A percentile compares a stretch with the other conserved stretches of the same genome.
Conservation (phyloP, 2,113 vertebrate genomes). For the Pseudorectes ferrugineus region DNA sequence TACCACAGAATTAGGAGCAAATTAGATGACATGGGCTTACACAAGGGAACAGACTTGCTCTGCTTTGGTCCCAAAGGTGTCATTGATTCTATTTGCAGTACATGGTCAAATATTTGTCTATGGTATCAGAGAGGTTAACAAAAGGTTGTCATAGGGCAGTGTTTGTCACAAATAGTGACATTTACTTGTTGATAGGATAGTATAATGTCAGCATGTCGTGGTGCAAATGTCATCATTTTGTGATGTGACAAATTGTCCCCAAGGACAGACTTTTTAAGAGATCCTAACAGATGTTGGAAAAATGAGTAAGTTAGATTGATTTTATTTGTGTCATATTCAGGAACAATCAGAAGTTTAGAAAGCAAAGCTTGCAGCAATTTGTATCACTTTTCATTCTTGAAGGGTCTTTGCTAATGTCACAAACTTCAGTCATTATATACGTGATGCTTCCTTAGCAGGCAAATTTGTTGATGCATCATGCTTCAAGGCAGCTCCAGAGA, state of each 20-base stretch:
- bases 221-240: slow-evolving; percentile 4
- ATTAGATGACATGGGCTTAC: background rate
- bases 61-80: background rate
- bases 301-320: background rate
- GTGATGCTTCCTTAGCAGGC: background rate
- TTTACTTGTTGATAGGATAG: background rate
- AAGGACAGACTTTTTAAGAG: background rate
- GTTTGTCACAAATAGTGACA: slow-evolving; percentile 2
- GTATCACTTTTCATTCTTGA: slow-evolving; percentile 4
- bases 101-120: background rate
- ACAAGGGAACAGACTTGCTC: background rate
- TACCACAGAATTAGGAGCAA: background rate
- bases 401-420: slow-evolving; percentile 17
- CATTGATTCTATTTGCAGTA: background rate
- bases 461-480: background rate
- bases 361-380: slow-evolving; percentile 8
- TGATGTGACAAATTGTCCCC: background rate
- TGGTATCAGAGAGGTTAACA: background rate
- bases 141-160: background rate
- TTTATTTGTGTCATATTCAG: background rate
- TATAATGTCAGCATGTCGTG: background rate
- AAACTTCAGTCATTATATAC: background rate
- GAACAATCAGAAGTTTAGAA: background rate
- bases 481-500: background rate
- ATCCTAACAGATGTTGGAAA: background rate